Conservation (phyloP, 2,888 invertebrate species). For the Pandemis heparana region DNA sequence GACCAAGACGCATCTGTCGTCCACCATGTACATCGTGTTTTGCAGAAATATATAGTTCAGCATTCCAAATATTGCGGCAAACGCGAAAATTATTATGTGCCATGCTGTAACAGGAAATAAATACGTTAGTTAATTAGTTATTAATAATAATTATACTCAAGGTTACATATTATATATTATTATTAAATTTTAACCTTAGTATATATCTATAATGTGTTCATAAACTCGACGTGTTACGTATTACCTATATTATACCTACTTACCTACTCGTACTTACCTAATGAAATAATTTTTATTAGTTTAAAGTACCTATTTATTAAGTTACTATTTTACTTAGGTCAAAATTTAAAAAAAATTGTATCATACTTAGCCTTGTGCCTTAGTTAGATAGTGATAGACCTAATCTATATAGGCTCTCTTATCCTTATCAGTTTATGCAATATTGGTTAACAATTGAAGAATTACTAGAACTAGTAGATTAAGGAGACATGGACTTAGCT, state of each 20-base stretch:
- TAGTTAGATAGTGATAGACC: not conserved
- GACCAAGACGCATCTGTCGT: constrained; percentile 68
- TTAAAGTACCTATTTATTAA: too few species aligned
- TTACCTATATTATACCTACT: too few species aligned
- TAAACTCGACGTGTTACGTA: too few species aligned
- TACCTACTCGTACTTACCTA: too few species aligned
- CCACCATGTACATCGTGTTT: constrained; percentile 69
- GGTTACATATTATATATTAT: too few species aligned
- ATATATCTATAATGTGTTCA: too few species aligned
- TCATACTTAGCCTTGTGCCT: not conserved
- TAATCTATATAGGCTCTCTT: constrained; percentile 20
- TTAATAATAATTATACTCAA: not conserved
- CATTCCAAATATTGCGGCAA: constrained; percentile 71
- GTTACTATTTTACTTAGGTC: too few species aligned
- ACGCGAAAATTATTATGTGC: constrained; percentile 68
- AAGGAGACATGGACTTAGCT: not conserved
- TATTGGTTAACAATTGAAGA: not conserved
- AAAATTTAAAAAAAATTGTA: not conserved
- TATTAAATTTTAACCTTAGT: not conserved
- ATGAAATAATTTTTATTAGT: too few species aligned
- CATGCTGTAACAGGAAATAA: constrained; percentile 65
- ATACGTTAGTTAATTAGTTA: not conserved
- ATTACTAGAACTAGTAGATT: not conserved
- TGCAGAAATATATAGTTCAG: constrained; percentile 74
- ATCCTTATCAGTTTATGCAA: constrained; percentile 15